These are phyloP conservation scores for Sesamia inferens DNA, from an alignment of 2,888 invertebrate genomes.

Conservation along the genomic window DNA sequence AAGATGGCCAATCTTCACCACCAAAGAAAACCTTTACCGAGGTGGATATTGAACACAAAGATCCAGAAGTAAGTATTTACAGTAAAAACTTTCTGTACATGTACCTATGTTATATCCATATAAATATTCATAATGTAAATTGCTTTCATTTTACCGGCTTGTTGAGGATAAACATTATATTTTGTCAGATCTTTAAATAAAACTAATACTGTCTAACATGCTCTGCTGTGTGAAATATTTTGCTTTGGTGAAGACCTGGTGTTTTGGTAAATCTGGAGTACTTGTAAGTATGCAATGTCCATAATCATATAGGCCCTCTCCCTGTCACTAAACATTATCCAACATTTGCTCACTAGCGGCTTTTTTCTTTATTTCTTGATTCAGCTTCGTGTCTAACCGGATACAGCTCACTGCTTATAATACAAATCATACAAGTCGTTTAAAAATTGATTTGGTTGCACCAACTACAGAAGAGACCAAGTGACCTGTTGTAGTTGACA, in stretches of 20 bases:
- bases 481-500: not conserved
- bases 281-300: conserved; percentile 7
- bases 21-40: conserved; percentile 72
- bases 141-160: not conserved
- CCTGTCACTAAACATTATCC: not conserved
- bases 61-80: conserved; percentile 71
- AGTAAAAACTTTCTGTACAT: not conserved
- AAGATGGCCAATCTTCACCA: conserved; percentile 73
- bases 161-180: not conserved
- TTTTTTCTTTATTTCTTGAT: too few species aligned
- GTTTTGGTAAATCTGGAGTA: not conserved
- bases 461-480: not conserved
- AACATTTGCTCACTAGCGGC: not conserved
- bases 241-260: conserved; percentile 32
- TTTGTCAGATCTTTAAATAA: not conserved
- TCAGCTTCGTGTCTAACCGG: not conserved
- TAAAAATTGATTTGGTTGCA: conserved; percentile 1
- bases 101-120: not conserved
- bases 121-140: not conserved
- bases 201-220: not conserved
- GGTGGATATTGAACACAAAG: conserved; percentile 77
- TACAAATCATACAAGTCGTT: not conserved
- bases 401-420: not conserved
- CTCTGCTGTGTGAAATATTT: not conserved
- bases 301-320: not conserved